Evolutionary conservation across 2,888 invertebrate genomes (phyloP), one percentile per base, ranked within the genome.

Genomic region (Ornithoptera priamus): DNA sequence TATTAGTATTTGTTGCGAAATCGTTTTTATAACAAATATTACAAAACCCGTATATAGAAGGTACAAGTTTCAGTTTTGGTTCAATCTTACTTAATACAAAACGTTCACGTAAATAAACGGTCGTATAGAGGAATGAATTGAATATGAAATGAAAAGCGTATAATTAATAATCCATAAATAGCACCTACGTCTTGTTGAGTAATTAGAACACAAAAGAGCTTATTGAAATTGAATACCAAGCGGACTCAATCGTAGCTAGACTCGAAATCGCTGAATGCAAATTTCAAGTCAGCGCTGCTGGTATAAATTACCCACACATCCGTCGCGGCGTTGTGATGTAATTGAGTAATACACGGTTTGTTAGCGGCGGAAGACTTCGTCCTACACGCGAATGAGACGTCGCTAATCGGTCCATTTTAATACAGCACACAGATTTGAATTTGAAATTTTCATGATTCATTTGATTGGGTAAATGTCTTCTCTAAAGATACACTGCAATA

Each of bases 351-450:
- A 74, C 77, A 74, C 77, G 77, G 76, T 78, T 77, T 73, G 72
- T 75, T 76, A 76, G 75, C 74, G 80, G 86, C 80, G 86, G 85
- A 86, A 86, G 85, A 84, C 78, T 79, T 78, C 84, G 77, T 80
- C 83, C 83, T 82, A 85, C 85, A 84, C 86, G 78, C 79, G 73
- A 71, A 71, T 62, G 71, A 71, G 71, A 68, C 73, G 67, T 71
- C 71, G 74, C 76, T 77, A 77, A 78, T 77, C 75, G 74, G 56
- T 63, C 20, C 60, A 39, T 60, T 56, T 66, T 59, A 62, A 57
- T 66, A 58, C 36, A 20, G 17, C 20, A 58, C 12, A 46, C n/a
- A 12, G 53, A 64, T 70, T 70, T 69, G 68, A 69, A 69, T 65
- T 69, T 42, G 63, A 67, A 64, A 70, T 70, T 64, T 20, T 56